These are phyloP conservation scores for Porites rus DNA, from an alignment of 92 coral and sea anemone genomes.

Conservation along the genomic window DNA sequence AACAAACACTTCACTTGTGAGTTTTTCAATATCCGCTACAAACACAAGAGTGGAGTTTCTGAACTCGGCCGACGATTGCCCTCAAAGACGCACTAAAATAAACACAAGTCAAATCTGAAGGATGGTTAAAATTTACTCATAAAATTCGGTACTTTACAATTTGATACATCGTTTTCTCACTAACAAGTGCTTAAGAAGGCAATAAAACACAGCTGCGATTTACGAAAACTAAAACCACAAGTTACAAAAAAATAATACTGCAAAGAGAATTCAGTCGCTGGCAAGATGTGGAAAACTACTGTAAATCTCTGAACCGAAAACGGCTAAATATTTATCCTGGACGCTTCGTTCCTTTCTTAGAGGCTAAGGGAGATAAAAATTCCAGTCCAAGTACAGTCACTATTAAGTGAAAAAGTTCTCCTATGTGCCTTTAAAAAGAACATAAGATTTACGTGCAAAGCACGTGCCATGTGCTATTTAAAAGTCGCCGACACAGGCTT, in stretches of 20 bases:
- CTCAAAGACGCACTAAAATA: background rate
- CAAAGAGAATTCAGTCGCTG: background rate
- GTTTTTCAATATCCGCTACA: conserved; percentile 40
- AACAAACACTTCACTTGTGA: conserved; percentile 48
- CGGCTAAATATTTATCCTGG: background rate
- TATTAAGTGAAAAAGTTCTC: background rate
- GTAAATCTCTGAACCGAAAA: conserved; percentile 3
- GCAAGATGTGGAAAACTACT: background rate
- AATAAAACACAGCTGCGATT: conserved; percentile 1
- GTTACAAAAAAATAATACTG: background rate
- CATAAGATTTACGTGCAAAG: background rate
- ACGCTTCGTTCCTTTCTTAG: background rate
- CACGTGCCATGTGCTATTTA: background rate
- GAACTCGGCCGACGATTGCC: conserved; percentile 6
- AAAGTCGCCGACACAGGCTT: conserved; percentile 2
- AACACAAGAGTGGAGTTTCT: background rate
- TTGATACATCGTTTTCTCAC: conserved; percentile 32
- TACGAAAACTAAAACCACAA: conserved; percentile 12
- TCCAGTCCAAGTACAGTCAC: background rate
- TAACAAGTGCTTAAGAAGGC: conserved; percentile 5
- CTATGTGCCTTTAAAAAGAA: background rate
- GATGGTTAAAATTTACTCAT: conserved; percentile 47
- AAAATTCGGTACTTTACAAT: conserved; percentile 51
- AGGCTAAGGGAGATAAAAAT: conserved; percentile 7
- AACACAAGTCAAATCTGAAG: conserved; percentile 7